phyloP scores from a whole-genome alignment of 1,140 invertebrate species.

The Musca vetustissima region DNA sequence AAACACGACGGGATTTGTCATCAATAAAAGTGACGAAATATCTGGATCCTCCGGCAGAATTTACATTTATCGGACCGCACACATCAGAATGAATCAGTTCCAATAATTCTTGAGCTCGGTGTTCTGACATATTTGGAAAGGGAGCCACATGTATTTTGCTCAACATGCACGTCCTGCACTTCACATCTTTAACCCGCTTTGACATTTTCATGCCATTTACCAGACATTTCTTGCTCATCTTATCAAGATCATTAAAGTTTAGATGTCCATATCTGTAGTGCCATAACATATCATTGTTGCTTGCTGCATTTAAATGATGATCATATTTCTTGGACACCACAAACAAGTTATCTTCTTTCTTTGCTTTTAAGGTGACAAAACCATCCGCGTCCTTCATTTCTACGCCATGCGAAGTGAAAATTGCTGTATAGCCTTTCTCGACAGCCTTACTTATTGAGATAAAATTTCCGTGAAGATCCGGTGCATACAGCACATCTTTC shows the following conservation, averaged over 20 bases:
- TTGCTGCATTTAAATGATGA: neutral
- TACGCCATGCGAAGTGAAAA: no score
- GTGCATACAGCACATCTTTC: slow-evolving; percentile 16
- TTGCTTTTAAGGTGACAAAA: neutral
- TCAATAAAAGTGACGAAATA: slow-evolving; percentile 56
- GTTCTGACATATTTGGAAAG: slow-evolving; percentile 29
- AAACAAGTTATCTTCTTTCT: neutral
- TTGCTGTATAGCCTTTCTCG: neutral
- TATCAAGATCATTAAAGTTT: slow-evolving; percentile 17
- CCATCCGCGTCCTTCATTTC: no score
- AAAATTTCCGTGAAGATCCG: slow-evolving; percentile 21
- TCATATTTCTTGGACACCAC: neutral
- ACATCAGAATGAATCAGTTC: slow-evolving; percentile 57
- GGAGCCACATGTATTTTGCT: slow-evolving; percentile 36
- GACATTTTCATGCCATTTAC: slow-evolving; percentile 9
- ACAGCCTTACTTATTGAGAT: slow-evolving; percentile 14
- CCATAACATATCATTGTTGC: neutral
- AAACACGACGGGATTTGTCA: slow-evolving; percentile 47
- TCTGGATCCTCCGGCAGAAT: slow-evolving; percentile 42
- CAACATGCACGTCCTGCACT: slow-evolving; percentile 27
- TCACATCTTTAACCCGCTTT: neutral
- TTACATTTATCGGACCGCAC: slow-evolving; percentile 43
- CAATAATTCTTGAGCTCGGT: slow-evolving; percentile 10
- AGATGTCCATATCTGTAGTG: slow-evolving; percentile 25
- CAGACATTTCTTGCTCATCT: slow-evolving; percentile 5